Evolutionary conservation across 2,113 vertebrate species (phyloP), one percentile per base, ranked within the genome.

Genomic region (Poicephalus meyeri): DNA sequence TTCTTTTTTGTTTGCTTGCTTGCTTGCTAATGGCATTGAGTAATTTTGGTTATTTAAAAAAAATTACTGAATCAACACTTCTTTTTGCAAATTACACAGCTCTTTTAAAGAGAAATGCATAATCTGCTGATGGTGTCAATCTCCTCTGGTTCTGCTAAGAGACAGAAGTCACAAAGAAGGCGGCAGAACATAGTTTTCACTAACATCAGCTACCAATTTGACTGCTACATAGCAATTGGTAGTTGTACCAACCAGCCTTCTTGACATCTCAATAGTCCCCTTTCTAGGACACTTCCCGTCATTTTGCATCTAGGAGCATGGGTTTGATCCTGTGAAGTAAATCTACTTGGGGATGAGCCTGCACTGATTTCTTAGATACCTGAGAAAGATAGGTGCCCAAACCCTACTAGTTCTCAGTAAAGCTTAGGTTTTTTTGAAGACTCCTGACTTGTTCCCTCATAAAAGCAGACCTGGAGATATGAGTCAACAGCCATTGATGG

Each of bases 381-480:
- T 84, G 55, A 74, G 35, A 52, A 88, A 31, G 26, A 47, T 4
- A 66, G 37, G 26, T 10, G 16, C 15, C 28, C 29, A 83, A 31
- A 80, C 77, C 41, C 71, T 72, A 7, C 58, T 72, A 58, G 29
- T 56, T 81, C 80, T 68, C n/a, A 16, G 23, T 13, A 83, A 46
- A 93, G 6, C 16, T 66, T 68, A 41, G 16, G 25, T 76, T 87
- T 80, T 79, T 85, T 39, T 91, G 70, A 79, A 65, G 20, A 88
- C 70, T 76, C 24, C 60, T 79, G 31, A 68, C 47, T 65, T 1
- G 0, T 84, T 85, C 46, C 37, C 28, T 72, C 2, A 0, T 61
- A 82, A 92, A 89, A 89, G 55, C 49, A 80, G 68, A 92, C 70
- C 52, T 89, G 50, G n/a, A 91, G 15, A n/a, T 91, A 64, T 61